Base-by-base conservation (phyloP, 2,797 vertebrate species). In the Sphenodon punctatus region DNA sequence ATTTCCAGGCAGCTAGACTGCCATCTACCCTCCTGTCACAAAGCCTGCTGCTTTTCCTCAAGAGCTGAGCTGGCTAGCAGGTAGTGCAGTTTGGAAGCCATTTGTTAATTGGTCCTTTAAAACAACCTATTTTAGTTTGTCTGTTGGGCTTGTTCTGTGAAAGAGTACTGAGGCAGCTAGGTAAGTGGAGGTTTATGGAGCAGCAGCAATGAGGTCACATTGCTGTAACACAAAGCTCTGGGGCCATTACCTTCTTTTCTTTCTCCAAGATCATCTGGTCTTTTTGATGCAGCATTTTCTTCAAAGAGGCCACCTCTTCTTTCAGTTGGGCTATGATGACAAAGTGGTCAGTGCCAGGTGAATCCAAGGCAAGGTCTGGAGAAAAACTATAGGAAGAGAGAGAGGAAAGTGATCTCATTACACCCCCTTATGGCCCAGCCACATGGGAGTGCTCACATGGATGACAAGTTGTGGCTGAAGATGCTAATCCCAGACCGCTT, bases 201-300 rank as follows among this genome's bases (percentile, higher is more conserved):
- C n/a, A n/a, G n/a, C n/a, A n/a, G n/a, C n/a, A n/a, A n/a, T n/a
- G n/a, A n/a, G n/a, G n/a, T n/a, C n/a, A n/a, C n/a, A n/a, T n/a
- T n/a, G n/a, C n/a, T n/a, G n/a, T n/a, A n/a, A n/a, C n/a, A 32
- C 41, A 5, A 53, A 67, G 67, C 9, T 66, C 45, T 76, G 82
- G 68, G 59, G 64, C 48, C 15, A 61, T 30, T 93, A 96, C 96
- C 96, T 97, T 97, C 86, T 96, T 96, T 82, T 97, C 96, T 89
- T 97, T 97, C 93, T 96, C 96, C 85, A 97, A 77, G 69, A 97
- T 96, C 94, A 96, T 96, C 80, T 96, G 95, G 89, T 97, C 96
- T 61, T 97, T 97, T 86, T 97, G 96, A 91, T 96, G 96, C 73
- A 97, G 89, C 95, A 95, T 96, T 89, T 97, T 97, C 89, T 97